Conservation (phyloP, 1,140 invertebrate genomes). For the Potamilus streckersoni region DNA sequence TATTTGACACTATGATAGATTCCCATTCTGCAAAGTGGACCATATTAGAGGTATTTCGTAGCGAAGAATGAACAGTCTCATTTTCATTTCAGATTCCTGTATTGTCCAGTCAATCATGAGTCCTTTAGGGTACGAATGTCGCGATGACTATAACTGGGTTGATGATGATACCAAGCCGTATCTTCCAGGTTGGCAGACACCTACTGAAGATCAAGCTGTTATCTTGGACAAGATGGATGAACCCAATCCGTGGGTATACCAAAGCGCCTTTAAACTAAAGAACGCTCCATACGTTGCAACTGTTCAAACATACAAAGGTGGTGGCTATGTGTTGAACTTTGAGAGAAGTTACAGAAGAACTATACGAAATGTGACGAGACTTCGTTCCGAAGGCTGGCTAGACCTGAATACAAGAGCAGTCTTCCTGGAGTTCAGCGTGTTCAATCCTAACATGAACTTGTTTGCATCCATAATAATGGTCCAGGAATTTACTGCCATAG, state of each 20-base stretch:
- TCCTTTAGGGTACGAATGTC: constrained; percentile 57
- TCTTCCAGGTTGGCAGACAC: constrained; percentile 53
- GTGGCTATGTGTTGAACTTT: constrained; percentile 61
- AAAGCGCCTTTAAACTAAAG: constrained; percentile 55
- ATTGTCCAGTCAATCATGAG: constrained; percentile 44
- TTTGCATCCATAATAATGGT: constrained; percentile 60
- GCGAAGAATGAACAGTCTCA: neutral
- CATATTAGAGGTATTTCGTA: too few relatives aligned
- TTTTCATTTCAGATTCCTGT: constrained; percentile 59
- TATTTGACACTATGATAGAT: neutral
- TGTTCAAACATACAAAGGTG: constrained; percentile 65
- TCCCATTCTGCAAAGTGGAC: too few relatives aligned
- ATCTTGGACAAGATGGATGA: constrained; percentile 37
- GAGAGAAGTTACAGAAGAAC: constrained; percentile 44
- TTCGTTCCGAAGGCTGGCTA: constrained; percentile 65
- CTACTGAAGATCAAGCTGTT: constrained; percentile 37
- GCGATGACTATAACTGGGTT: constrained; percentile 63
- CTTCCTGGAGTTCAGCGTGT: constrained; percentile 72
- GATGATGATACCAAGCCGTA: constrained; percentile 66
- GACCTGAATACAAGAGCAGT: constrained; percentile 70
- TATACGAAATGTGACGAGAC: constrained; percentile 31
- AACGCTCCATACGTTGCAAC: constrained; percentile 60
- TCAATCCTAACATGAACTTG: constrained; percentile 69
- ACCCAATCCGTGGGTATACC: constrained; percentile 61
- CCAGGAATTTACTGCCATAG: constrained; percentile 53